These are phyloP conservation scores for Acrocephalus kingi DNA, from an alignment of 2,113 vertebrate species.

Conservation along the genomic window DNA sequence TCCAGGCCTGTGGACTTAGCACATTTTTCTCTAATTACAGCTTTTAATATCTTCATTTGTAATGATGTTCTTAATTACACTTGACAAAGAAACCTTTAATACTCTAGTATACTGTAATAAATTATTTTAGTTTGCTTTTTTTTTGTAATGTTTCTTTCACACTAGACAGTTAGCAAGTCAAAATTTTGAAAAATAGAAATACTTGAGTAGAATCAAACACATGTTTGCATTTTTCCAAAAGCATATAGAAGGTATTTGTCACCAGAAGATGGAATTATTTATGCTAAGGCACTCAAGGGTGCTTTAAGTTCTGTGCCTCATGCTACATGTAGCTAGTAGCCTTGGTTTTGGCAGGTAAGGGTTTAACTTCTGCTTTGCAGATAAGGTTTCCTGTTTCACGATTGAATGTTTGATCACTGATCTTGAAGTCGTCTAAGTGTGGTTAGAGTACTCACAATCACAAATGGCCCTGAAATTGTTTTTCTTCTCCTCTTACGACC, in stretches of 20 bases:
- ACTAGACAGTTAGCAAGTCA: neutral
- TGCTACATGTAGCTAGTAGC: neutral
- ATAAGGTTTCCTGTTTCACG: slow-evolving; percentile 23
- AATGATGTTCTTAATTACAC: slow-evolving; percentile 5
- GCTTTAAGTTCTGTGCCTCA: neutral
- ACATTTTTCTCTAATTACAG: slow-evolving; percentile 28
- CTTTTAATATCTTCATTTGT: slow-evolving; percentile 13
- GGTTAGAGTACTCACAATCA: neutral
- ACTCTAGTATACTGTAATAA: neutral
- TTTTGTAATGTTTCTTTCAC: neutral
- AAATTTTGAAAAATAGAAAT: neutral
- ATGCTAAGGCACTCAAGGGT: neutral
- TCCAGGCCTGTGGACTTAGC: neutral
- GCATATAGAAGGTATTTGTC: neutral
- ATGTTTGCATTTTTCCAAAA: neutral
- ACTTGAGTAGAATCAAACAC: neutral
- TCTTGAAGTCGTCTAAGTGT: neutral
- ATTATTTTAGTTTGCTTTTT: neutral
- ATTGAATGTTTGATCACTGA: neutral
- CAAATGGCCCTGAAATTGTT: slow-evolving; percentile 2
- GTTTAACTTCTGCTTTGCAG: slow-evolving; percentile 14
- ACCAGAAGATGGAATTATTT: neutral
- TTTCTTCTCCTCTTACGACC: neutral
- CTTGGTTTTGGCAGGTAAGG: slow-evolving; percentile 12
- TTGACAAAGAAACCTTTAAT: slow-evolving; percentile 11